phyloP scores from a whole-genome alignment of 2,888 invertebrate species.

The Unio pictorum region DNA sequence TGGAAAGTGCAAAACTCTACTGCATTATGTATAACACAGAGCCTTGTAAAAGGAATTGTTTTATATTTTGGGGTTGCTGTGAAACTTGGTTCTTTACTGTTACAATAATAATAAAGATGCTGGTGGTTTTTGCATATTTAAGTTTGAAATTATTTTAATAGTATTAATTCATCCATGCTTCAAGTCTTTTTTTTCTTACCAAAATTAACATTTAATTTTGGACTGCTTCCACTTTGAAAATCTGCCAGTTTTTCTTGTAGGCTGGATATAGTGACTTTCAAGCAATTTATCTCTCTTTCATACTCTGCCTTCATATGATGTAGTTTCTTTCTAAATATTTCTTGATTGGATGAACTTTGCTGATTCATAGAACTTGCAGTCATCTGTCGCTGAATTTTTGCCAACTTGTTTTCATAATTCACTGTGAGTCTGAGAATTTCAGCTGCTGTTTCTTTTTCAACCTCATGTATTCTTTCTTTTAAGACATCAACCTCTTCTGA shows the following conservation, averaged over 20 bases:
- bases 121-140: no score
- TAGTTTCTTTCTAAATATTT: slow-evolving; percentile 42
- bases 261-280: slow-evolving; percentile 19
- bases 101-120: no score
- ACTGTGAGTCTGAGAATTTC: slow-evolving; percentile 25
- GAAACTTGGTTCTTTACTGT: no score
- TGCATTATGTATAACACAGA: no score
- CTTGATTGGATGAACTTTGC: slow-evolving; percentile 34
- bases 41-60: no score
- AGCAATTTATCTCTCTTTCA: slow-evolving; percentile 25
- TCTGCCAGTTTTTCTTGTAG: slow-evolving; percentile 11
- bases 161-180: no score
- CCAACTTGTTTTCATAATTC: slow-evolving; percentile 39
- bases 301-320: slow-evolving; percentile 41
- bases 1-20: no score
- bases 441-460: slow-evolving; percentile 19
- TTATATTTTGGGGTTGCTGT: no score
- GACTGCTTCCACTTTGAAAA: no score
- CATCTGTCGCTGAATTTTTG: slow-evolving; percentile 33
- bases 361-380: slow-evolving; percentile 15
- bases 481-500: slow-evolving; percentile 25
- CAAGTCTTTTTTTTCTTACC: no score
- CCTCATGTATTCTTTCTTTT: slow-evolving; percentile 11
- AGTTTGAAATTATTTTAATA: no score
- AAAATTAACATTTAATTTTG: no score